phyloP scores from a whole-genome alignment of 1,140 invertebrate genomes.

The Apis cerana region DNA sequence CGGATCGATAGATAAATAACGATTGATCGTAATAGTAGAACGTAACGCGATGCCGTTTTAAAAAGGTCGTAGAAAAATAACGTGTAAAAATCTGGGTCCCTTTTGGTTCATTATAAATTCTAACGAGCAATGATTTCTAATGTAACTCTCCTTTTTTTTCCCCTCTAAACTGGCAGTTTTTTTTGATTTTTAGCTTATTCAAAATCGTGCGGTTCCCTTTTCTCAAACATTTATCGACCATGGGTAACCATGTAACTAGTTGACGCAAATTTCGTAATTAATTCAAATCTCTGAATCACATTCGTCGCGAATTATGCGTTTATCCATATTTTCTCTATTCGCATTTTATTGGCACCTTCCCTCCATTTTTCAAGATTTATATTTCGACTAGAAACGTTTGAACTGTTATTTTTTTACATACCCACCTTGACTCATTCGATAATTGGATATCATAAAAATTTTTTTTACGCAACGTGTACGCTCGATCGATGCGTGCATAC shows the following conservation, averaged over 20 bases:
- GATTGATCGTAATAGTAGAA: constrained; percentile 24
- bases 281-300: constrained; percentile 10
- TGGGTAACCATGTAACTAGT: constrained; percentile 33
- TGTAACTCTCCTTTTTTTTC: neutral
- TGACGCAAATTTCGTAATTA: constrained; percentile 39
- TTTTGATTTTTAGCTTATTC: neutral
- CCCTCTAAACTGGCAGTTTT: constrained; percentile 39
- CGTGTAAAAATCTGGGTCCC: constrained; percentile 56
- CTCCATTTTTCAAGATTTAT: neutral
- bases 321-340: neutral
- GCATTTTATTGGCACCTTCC: neutral
- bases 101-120: constrained; percentile 18
- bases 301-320: neutral
- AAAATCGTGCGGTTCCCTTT: neutral
- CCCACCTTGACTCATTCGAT: constrained; percentile 15
- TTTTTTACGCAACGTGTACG: neutral
- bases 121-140: constrained; percentile 1
- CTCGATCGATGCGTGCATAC: constrained; percentile 6
- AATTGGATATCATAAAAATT: neutral
- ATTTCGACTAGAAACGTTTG: neutral
- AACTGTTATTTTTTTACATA: neutral
- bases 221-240: neutral
- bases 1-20: constrained; percentile 33
- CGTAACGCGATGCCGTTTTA: constrained; percentile 30
- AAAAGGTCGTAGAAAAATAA: constrained; percentile 60